Base-by-base conservation (phyloP, 2,888 invertebrate genomes). In the Diaprepes abbreviatus region DNA sequence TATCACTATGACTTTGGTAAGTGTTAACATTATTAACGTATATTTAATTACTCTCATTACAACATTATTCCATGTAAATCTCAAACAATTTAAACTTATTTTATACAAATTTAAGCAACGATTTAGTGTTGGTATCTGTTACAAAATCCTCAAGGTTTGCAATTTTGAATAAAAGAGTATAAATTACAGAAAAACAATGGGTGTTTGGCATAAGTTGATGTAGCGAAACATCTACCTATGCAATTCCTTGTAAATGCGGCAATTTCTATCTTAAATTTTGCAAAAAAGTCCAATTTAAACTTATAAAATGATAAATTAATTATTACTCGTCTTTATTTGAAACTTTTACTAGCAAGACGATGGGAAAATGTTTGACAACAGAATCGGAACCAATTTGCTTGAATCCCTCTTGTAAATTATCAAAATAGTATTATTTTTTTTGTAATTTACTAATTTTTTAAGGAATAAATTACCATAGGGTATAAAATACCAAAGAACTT, bases 161-260 rank as follows among this genome's bases (percentile, higher is more conserved):
- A 58, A 66, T 55, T 66, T 35, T 9, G 45, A 45, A 66, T 38
- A 38, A 40, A 66, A 58, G 45, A 54, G 57, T 48, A 66, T 43
- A 66, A 54, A 58, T 58, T 66, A 66, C 40, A 31, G 59, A 59
- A 66, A 57, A 66, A 66, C 66, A 66, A 66, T 66, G 52, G 66
- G 36, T 38, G 36, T 52, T 59, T 52, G 59, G 43, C 50, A 66
- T 52, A 59, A 66, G 59, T 54, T 60, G 66, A 66, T 52, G 66
- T 59, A 66, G 59, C 59, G 66, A 60, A 66, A 66, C 59, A 28
- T 54, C 52, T 48, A 14, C 40, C 64, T 54, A 14, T 58, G 58
- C 43, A 58, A 58, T 43, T 28, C 16, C 43, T 28, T 58, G 17
- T 36, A 58, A 38, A 38, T 12, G 28, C 58, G 31, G 40, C 58